A percentile compares a stretch with the other conserved stretches of the same genome.
Evolutionary conservation across 2,113 vertebrate species (phyloP).

Genomic region (Nerophis lumbriciformis): DNA sequence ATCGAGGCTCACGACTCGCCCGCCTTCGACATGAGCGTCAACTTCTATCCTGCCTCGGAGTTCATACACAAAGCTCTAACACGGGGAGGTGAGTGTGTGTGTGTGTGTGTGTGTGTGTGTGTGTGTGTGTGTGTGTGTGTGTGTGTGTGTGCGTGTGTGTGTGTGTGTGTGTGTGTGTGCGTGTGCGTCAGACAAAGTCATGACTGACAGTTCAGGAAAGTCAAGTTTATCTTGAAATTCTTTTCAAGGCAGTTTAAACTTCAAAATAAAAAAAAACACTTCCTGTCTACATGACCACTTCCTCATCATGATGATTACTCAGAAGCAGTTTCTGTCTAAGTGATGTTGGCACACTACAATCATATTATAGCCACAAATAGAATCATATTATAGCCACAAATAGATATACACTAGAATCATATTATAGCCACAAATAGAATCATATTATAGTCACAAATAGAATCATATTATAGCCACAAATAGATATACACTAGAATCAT

Average conservation of each 20-base stretch:
- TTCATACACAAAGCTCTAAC: slow-evolving; percentile 91
- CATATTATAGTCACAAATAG: too few species aligned
- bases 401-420: too few species aligned
- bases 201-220: neutral
- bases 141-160: neutral
- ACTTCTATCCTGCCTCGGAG: slow-evolving; percentile 88
- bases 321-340: too few species aligned
- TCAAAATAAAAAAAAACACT: too few species aligned
- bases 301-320: neutral
- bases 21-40: slow-evolving; percentile 94
- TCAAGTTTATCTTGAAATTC: neutral
- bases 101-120: neutral
- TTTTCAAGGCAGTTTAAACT: neutral
- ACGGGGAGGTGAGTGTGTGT: slow-evolving; percentile 53
- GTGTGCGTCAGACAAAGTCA: neutral
- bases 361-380: too few species aligned
- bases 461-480: too few species aligned
- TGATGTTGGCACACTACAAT: too few species aligned
- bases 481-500: too few species aligned
- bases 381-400: too few species aligned
- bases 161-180: neutral
- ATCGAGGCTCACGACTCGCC: slow-evolving; percentile 92
- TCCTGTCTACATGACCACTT: too few species aligned
- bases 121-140: neutral
- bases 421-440: too few species aligned